A percentile compares a stretch with the other conserved stretches of the same genome.
phyloP scores from a whole-genome alignment of 2,888 invertebrate species.

The Eumacrocentrus americanus region DNA sequence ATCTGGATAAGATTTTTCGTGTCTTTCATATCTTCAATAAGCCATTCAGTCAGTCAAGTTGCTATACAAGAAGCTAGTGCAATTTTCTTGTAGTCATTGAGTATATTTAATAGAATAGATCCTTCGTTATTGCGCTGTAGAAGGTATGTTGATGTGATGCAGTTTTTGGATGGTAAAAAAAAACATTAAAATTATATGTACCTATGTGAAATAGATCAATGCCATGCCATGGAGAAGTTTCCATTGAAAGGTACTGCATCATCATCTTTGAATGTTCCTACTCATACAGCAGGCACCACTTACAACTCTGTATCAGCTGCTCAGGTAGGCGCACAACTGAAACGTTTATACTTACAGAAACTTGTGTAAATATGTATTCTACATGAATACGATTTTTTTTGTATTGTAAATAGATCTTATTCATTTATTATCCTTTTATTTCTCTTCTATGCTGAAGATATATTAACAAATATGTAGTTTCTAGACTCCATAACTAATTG shows the following conservation, averaged over 20 bases:
- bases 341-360: no score
- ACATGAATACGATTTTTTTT: no score
- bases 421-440: no score
- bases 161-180: neutral
- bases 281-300: conserved; percentile 52
- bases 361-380: no score
- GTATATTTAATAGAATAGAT: no score
- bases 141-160: neutral
- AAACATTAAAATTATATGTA: conserved; percentile 7
- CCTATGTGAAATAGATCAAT: conserved; percentile 44
- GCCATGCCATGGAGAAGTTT: conserved; percentile 72
- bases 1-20: conserved; percentile 28
- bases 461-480: no score
- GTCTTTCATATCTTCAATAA: conserved; percentile 7
- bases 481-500: neutral
- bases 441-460: no score
- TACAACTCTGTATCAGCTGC: conserved; percentile 57
- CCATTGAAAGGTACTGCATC: conserved; percentile 67
- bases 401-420: no score
- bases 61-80: no score
- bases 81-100: neutral
- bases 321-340: conserved; percentile 59
- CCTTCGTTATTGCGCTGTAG: no score
- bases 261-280: conserved; percentile 48
- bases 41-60: conserved; percentile 11